Base-by-base conservation (phyloP, 2,888 invertebrate species). In the Cheilosia vernalis region DNA sequence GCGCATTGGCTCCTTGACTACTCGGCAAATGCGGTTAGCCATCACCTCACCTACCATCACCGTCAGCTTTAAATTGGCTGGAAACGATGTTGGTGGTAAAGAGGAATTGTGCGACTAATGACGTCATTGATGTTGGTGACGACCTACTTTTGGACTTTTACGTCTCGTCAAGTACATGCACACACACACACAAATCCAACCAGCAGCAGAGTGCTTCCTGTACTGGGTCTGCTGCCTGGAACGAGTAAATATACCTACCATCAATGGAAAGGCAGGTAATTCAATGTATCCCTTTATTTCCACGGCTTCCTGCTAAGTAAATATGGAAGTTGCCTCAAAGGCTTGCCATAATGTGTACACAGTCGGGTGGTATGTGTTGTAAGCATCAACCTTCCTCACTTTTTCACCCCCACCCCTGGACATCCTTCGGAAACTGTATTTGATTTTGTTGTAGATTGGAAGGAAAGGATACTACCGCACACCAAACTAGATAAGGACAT, bases 41-140 rank as follows among this genome's bases (percentile, higher is more conserved):
- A 30, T 61, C 49, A 42, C n/a, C 51, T 17, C 17, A 17, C 21
- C 21, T 21, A 21, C 17, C 44, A 47, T 21, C 56, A 37, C 21
- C 49, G n/a, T 10, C 55, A 37, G 42, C 27, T 64, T 24, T 33
- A 70, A 84, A 63, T 79, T 70, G 74, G 53, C 64, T 37, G 53
- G 49, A 74, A 84, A 69, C 76, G 56, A 49, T 58, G 74, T 56
- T 56, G 53, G 10, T 33, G 37, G 13, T 4, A 49, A 69, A 76
- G 70, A 66, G 69, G 70, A 70, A 84, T 37, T 74, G 47, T 47
- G 37, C 64, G 70, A 84, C 84, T 76, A 84, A 74, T 84, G 84
- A 84, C 84, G 84, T 84, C 84, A 84, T 66, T 80, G 74, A 55
- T 30, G 69, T 69, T 80, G 69, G 84, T 84, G 80, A 84, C 84